Base-by-base conservation (phyloP, 2,888 invertebrate species). In the Tiliacea aurago region DNA sequence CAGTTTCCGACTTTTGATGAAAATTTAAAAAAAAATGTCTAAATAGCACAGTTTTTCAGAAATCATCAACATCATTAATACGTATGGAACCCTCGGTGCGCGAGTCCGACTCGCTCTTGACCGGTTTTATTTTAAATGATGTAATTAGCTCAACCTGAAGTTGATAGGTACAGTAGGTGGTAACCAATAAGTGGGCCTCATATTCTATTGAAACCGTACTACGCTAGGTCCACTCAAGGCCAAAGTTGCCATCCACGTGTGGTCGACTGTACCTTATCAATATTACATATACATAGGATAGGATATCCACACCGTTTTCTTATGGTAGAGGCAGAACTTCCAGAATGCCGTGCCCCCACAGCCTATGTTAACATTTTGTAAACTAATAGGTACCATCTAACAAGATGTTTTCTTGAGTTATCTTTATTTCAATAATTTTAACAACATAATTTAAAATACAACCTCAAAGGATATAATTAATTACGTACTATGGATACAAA, bases 361-460 rank as follows among this genome's bases (percentile, higher is more conserved):
- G 9, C 7, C 15, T 45, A 37, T 65, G 1, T n/a, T 18, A 51
- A 23, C 23, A 18, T 43, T 51, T 37, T 49, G 13, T 49, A 28
- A 45, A 41, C 37, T 41, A 41, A 41, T 41, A n/a, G n/a, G n/a
- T n/a, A 41, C 9, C 41, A 41, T 5, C 41, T 28, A 15, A 55
- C 15, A 15, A 55, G 3, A 49, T 43, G 11, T 7, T 62, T 28
- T 56, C 13, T 56, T 51, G 20, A 66, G 1, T 47, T 58, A 37
- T 49, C 73, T 64, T 73, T 78, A 78, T 73, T 78, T 56, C 9
- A 65, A 58, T 76, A 1, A 69, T 67, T 78, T 53, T 28, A 69
- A 71, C 69, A 81, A 70, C 49, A 41, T 68, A 81, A 59, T 56
- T 71, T 41, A 61, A 70, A 73, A 73, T 79, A 76, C 72, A 82